These are phyloP conservation scores for Drosophila varians DNA, from an alignment of 1,140 invertebrate genomes.

Conservation along the genomic window DNA sequence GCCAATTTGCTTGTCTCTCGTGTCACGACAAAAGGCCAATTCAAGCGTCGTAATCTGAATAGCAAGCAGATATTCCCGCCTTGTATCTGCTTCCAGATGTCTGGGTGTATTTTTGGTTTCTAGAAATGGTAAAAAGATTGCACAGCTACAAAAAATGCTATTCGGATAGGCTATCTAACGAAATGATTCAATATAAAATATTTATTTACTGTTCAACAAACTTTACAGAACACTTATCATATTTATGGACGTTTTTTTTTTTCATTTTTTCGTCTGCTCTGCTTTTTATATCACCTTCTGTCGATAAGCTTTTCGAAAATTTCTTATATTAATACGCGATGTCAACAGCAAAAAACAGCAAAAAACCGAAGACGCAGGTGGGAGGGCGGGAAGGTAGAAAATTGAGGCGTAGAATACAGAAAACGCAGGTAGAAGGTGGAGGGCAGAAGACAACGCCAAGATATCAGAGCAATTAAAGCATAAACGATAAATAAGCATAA, in stretches of 20 bases:
- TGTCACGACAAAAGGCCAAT: constrained; percentile 55
- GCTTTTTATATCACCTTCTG: constrained; percentile 38
- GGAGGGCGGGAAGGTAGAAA: not conserved
- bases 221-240: not conserved
- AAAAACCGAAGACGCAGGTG: constrained; percentile 4
- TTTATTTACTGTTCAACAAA: not conserved
- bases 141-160: not conserved
- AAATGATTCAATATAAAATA: not conserved
- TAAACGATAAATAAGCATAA: constrained; percentile 79
- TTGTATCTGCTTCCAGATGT: not conserved
- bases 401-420: not conserved
- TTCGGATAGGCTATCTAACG: not conserved
- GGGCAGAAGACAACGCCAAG: constrained; percentile 7
- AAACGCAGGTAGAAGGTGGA: constrained; percentile 9
- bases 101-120: constrained; percentile 6
- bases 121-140: not conserved
- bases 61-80: constrained; percentile 10
- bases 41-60: constrained; percentile 27
- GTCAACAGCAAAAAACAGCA: constrained; percentile 44
- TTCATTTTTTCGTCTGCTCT: constrained; percentile 33
- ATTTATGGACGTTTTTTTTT: constrained; percentile 6
- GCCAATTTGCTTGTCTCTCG: constrained; percentile 64
- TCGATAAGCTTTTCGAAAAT: constrained; percentile 60
- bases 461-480: constrained; percentile 67
- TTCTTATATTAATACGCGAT: constrained; percentile 58